These are phyloP conservation scores for Cydia strobilella DNA, from an alignment of 1,140 invertebrate species.

Conservation along the genomic window DNA sequence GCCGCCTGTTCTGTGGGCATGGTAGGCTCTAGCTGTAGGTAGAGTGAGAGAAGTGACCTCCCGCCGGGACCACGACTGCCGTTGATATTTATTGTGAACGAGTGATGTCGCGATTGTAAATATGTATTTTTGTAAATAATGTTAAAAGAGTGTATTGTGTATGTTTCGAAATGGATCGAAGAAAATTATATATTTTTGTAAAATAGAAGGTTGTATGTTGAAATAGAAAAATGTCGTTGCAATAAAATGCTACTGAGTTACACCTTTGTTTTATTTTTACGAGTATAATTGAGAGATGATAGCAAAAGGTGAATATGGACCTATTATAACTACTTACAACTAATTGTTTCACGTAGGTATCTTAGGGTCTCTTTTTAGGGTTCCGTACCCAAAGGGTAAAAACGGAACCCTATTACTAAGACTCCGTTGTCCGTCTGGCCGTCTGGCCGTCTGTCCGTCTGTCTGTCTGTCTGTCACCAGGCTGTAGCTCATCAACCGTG, in stretches of 20 bases:
- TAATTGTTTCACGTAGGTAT: no score
- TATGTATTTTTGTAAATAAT: slow-evolving; percentile 33
- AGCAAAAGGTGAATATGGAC: no score
- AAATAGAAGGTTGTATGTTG: slow-evolving; percentile 32
- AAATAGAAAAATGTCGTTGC: slow-evolving; percentile 31
- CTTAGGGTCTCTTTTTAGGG: no score
- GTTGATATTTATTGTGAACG: slow-evolving; percentile 32
- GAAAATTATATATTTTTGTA: slow-evolving; percentile 31
- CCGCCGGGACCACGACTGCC: neutral
- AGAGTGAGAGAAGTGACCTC: neutral
- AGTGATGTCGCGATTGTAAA: slow-evolving; percentile 32
- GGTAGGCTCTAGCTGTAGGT: neutral
- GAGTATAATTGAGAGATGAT: no score
- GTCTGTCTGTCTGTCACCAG: no score
- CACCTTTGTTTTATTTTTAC: neutral
- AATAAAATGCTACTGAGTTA: slow-evolving; percentile 28
- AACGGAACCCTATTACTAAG: no score
- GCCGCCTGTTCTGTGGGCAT: neutral
- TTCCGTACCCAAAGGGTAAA: no score
- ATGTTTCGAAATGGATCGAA: slow-evolving; percentile 12
- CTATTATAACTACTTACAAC: no score
- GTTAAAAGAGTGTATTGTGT: slow-evolving; percentile 32
- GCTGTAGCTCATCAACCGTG: no score
- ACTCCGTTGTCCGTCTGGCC: no score
- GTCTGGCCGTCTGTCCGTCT: no score